Evolutionary conservation across 2,113 vertebrate species (phyloP).

Genomic region (Grammomys surdaster): DNA sequence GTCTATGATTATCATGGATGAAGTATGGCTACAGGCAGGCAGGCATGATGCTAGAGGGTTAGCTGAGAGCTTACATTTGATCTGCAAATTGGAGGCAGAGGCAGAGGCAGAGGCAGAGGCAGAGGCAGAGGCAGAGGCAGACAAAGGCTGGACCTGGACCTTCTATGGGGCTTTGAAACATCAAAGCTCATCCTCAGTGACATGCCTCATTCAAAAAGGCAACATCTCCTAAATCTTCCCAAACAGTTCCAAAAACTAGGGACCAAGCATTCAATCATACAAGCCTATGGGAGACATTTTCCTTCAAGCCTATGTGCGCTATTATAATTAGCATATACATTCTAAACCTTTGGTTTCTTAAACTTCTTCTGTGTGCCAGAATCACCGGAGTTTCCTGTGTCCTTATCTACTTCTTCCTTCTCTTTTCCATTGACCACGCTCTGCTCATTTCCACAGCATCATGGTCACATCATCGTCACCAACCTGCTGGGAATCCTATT

Average conservation of each 20-base stretch:
- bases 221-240: neutral
- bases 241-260: neutral
- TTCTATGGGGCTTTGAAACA: neutral
- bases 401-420: neutral
- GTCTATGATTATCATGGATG: neutral
- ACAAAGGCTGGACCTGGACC: neutral
- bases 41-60: neutral
- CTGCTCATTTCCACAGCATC: neutral
- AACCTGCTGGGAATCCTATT: neutral
- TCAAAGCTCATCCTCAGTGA: neutral
- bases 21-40: neutral
- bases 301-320: neutral
- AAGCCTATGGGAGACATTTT: neutral
- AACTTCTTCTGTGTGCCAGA: neutral
- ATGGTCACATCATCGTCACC: neutral
- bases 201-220: neutral
- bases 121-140: neutral
- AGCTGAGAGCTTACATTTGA: neutral
- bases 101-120: neutral
- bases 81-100: neutral
- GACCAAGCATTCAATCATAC: neutral
- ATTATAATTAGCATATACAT: neutral
- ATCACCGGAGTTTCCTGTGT: neutral
- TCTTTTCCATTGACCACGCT: neutral
- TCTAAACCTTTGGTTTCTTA: neutral